Percentiles rank a stretch among this genome's conserved stretches.
Conservation (phyloP, 2,888 invertebrate species). For the Panopea generosa region DNA sequence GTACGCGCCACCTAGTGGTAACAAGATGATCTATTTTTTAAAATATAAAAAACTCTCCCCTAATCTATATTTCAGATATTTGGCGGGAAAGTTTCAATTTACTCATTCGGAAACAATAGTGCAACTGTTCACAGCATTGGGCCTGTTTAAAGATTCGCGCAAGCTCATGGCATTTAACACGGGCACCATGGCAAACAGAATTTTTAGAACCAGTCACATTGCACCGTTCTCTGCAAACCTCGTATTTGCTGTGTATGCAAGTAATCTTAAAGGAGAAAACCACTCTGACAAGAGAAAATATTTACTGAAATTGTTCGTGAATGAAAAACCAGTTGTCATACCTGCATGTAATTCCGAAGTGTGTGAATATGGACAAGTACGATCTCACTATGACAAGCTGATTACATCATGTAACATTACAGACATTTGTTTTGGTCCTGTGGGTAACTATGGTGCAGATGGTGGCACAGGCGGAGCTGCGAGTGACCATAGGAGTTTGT, state of each 20-base stretch:
- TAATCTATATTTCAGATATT: constrained; percentile 61
- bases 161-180: constrained; percentile 79
- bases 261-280: constrained; percentile 52
- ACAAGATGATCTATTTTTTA: not conserved
- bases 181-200: constrained; percentile 67
- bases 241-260: constrained; percentile 81
- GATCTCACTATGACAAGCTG: constrained; percentile 52
- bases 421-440: constrained; percentile 1
- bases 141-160: constrained; percentile 81
- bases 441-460: constrained; percentile 9
- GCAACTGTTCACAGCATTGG: constrained; percentile 79
- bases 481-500: not conserved
- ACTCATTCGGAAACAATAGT: constrained; percentile 82
- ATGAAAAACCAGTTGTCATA: constrained; percentile 71
- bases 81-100: constrained; percentile 76
- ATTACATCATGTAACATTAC: constrained; percentile 55
- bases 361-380: constrained; percentile 67
- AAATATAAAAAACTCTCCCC: not conserved
- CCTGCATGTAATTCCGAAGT: constrained; percentile 68
- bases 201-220: constrained; percentile 81
- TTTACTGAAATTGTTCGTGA: constrained; percentile 73
- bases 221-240: constrained; percentile 83
- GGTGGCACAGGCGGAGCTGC: not conserved
- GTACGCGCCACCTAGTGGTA: too few relatives aligned
- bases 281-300: not conserved